Conservation (phyloP, 2,888 invertebrate genomes). For the Trichopoda pennipes region DNA sequence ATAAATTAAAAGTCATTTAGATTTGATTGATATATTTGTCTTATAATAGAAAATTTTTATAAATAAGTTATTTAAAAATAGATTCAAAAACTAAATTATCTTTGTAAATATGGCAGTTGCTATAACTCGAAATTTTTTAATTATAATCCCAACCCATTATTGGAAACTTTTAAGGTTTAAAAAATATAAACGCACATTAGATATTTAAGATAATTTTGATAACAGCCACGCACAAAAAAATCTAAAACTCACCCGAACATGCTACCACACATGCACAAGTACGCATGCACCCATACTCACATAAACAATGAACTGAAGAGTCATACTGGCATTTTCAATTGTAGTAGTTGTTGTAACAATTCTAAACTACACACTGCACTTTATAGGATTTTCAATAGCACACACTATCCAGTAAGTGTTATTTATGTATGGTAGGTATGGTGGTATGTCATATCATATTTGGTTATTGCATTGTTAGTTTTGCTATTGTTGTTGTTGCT, state of each 20-base stretch:
- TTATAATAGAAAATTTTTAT: too few relatives aligned
- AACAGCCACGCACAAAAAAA: background rate
- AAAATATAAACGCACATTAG: too few relatives aligned
- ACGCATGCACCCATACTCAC: background rate
- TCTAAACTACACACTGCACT: background rate
- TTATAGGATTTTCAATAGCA: conserved; percentile 23
- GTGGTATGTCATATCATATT: conserved; percentile 33
- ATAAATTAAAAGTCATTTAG: too few relatives aligned
- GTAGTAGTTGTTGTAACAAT: conserved; percentile 19
- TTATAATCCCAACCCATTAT: too few relatives aligned
- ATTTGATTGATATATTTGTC: too few relatives aligned
- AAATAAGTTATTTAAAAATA: too few relatives aligned
- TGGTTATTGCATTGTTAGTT: conserved; percentile 20
- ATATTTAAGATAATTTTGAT: background rate
- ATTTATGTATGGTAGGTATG: background rate
- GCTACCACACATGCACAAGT: too few relatives aligned
- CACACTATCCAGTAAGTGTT: conserved; percentile 1
- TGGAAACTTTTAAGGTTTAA: too few relatives aligned
- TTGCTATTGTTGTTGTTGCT: conserved; percentile 32
- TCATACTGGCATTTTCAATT: conserved; percentile 50
- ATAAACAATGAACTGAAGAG: conserved; percentile 11
- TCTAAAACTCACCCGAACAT: background rate
- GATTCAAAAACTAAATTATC: too few relatives aligned
- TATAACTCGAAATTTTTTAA: too few relatives aligned
- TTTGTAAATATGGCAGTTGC: too few relatives aligned